Evolutionary conservation across 2,888 invertebrate genomes (phyloP).

Genomic region (Julus scanicus): DNA sequence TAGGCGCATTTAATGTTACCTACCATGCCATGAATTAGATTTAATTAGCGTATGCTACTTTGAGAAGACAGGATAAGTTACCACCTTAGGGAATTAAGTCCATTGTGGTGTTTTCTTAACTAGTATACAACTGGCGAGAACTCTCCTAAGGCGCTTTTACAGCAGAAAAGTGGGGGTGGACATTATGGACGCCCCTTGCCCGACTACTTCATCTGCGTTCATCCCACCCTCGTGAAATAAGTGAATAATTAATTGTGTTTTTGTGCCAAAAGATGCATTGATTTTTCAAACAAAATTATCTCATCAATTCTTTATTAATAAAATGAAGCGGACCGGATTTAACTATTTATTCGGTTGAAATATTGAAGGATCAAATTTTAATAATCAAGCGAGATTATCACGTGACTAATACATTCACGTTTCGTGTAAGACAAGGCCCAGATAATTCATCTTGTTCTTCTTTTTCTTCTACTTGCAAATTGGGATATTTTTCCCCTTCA

Average conservation of each 20-base stretch:
- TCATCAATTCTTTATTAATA: not conserved
- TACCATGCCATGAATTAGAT: slow-evolving; percentile 22
- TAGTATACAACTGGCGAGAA: not conserved
- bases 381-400: not conserved
- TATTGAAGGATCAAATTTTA: not conserved
- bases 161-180: not conserved
- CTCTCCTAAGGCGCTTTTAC: not conserved
- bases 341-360: not conserved
- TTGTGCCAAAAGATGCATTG: not conserved
- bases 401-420: not conserved
- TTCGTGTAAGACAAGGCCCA: not conserved
- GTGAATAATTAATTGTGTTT: not conserved
- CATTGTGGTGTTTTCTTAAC: not conserved
- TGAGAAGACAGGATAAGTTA: not conserved
- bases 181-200: not conserved
- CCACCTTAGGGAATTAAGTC: slow-evolving; percentile 10
- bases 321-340: not conserved
- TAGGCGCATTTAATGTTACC: slow-evolving; percentile 37
- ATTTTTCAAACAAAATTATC: not conserved
- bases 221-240: not conserved
- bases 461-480: not conserved
- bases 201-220: not conserved
- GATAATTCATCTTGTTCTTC: not conserved
- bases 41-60: slow-evolving; percentile 16
- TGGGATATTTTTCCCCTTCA: not conserved